Conservation (phyloP, 2,113 vertebrate species). For the Datnioides undecimradiatus region DNA sequence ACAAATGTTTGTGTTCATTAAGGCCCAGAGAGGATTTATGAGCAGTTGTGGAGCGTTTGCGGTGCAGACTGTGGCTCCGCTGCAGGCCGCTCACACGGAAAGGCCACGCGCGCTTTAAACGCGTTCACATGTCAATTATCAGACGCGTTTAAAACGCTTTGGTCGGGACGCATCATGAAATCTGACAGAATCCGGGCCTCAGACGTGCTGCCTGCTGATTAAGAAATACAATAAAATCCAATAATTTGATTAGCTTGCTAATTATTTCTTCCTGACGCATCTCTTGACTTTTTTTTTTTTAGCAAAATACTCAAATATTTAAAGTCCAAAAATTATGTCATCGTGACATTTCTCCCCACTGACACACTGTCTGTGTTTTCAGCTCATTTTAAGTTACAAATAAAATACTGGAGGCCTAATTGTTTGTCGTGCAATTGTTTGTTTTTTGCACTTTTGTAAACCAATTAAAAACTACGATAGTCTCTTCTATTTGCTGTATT, state of each 20-base stretch:
- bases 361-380: no score
- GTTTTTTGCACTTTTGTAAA: not conserved
- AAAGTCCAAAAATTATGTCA: not conserved
- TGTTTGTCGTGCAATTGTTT: not conserved
- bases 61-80: not conserved
- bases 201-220: not conserved
- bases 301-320: not conserved
- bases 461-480: not conserved
- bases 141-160: not conserved
- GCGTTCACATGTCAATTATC: not conserved
- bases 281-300: not conserved
- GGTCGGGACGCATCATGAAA: not conserved
- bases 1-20: not conserved
- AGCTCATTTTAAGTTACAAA: not conserved
- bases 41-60: no score
- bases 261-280: not conserved
- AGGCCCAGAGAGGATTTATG: not conserved
- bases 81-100: constrained; percentile 39
- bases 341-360: not conserved
- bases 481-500: not conserved
- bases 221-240: not conserved
- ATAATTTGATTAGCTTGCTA: not conserved
- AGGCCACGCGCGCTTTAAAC: constrained; percentile 29
- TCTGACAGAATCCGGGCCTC: not conserved
- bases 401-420: constrained; percentile 3